Base-by-base conservation (phyloP, 1,140 invertebrate genomes). In the Drosophila repleta region DNA sequence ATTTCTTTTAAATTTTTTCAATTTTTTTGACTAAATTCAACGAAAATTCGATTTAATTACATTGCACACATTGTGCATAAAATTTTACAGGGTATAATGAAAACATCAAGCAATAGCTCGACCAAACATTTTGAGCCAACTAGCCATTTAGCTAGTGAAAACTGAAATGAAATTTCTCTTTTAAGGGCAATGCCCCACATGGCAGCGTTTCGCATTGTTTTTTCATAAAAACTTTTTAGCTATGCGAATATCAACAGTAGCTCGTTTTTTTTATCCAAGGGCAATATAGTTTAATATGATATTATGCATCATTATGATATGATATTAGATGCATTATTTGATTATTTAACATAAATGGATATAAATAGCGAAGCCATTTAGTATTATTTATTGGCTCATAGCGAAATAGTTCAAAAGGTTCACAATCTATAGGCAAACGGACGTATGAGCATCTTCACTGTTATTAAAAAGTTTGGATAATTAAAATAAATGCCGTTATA, bases 111-210 rank as follows among this genome's bases (percentile, higher is more conserved):
- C 18, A 43, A 60, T 21, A 24, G 21, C 17, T 13, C 6, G n/a
- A n/a, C 10, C 37, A 48, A 58, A 11, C 15, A 66, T 35, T 61
- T 67, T 20, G 11, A 13, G 20, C 3, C 17, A 64, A 10, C 17
- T 17, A 53, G n/a, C 17, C 17, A 18, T 13, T 17, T 15, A 11
- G 15, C 1, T 13, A 15, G 13, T 48, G 21, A 26, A 21, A 46
- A 49, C 24, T 43, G 13, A 41, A 56, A 56, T 13, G 35, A 53
- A 53, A 53, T 5, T 17, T 26, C 11, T 5, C 10, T 15, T 26
- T 57, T 26, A 43, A 43, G 18, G 24, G 21, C 53, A 29, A 43
- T 6, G 24, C n/a, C 4, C 55, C 39, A 17, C 13, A 13, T n/a
- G 39, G 24, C 53, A 17, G 39, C 10, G 4, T 45, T 45, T 4